Base-by-base conservation (phyloP, 2,797 vertebrate genomes). In the Centroberyx gerrardi region DNA sequence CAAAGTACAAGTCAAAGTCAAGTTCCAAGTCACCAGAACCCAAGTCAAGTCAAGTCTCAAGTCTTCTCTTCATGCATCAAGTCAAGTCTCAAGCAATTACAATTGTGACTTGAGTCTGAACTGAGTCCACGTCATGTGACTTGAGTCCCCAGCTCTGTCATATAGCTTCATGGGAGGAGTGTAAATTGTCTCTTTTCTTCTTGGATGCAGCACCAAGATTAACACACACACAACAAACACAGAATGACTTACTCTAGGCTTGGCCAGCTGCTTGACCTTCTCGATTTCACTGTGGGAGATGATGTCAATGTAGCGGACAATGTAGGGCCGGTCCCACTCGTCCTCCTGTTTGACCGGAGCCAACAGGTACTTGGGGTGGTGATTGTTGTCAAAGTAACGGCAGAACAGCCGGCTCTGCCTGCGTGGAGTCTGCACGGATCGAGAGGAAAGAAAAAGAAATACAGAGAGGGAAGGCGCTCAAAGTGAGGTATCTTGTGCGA, bases 261-360 rank as follows among this genome's bases (percentile, higher is more conserved):
- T 99, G 36, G 98, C 98, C 60, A 99, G 90, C 67, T 97, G 94
- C 89, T 99, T 99, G 81, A 99, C 83, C 14, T 81, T 96, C 82
- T 94, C 95, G 0, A 98, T 98, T 94, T 99, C 98, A 18, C 90
- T 87, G 58, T 99, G 95, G 0, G 97, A 97, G 89, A 99, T 97
- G 84, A 99, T 96, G 89, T 99, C 95, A 36, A 97, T 80, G 92
- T 95, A 99, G 62, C 98, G 97, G 69, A 99, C 95, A 13, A 99
- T 98, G 31, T 95, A 96, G 8, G 98, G 98, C 0, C 91, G 95
- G 90, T 99, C 97, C 98, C 98, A 99, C 86, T 99, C 98, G 2
- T 99, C 98, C 73, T 99, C 97, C 92, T 97, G 96, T 86, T 97
- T 99, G 72, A 95, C 89, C 0, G 98, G 98, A 38, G 92, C 87